Conservation (phyloP, 2,113 vertebrate species). For the Gobio gobio region DNA sequence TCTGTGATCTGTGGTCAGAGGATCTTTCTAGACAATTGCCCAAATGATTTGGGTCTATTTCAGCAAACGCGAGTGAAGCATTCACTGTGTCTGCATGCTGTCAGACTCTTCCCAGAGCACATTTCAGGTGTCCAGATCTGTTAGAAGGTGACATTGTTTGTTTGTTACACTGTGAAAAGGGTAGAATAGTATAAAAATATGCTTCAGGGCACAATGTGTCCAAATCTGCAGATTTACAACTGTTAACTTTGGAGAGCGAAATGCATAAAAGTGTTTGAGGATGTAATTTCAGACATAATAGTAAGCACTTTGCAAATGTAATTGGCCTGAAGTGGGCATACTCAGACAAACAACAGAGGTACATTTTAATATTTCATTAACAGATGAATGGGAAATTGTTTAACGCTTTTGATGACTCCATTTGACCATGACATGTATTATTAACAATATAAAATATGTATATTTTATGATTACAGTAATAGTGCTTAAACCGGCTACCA, state of each 20-base stretch:
- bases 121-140: background rate
- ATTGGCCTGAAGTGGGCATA: conserved; percentile 16
- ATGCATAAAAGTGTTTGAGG: background rate
- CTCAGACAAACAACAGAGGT: background rate
- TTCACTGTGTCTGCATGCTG: conserved; percentile 21
- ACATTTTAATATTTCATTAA: conserved; percentile 48
- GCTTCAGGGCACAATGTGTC: background rate
- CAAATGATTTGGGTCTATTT: conserved; percentile 69
- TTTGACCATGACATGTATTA: conserved; percentile 48
- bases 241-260: background rate
- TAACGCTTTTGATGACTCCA: conserved; percentile 44
- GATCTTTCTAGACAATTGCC: conserved; percentile 67
- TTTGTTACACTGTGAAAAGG: conserved; percentile 15
- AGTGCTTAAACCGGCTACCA: background rate
- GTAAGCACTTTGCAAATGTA: conserved; percentile 3
- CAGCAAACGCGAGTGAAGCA: conserved; percentile 55
- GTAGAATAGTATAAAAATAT: background rate
- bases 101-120: background rate
- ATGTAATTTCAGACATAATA: background rate
- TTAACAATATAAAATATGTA: conserved; percentile 33
- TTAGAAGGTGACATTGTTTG: conserved; percentile 4
- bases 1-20: conserved; percentile 68
- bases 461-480: conserved; percentile 22
- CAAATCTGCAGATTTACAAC: conserved; percentile 18
- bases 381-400: conserved; percentile 41